Percentiles rank a stretch among this genome's conserved stretches.
Conservation (phyloP, 2,113 vertebrate species). For the Astatoreochromis straeleni region DNA sequence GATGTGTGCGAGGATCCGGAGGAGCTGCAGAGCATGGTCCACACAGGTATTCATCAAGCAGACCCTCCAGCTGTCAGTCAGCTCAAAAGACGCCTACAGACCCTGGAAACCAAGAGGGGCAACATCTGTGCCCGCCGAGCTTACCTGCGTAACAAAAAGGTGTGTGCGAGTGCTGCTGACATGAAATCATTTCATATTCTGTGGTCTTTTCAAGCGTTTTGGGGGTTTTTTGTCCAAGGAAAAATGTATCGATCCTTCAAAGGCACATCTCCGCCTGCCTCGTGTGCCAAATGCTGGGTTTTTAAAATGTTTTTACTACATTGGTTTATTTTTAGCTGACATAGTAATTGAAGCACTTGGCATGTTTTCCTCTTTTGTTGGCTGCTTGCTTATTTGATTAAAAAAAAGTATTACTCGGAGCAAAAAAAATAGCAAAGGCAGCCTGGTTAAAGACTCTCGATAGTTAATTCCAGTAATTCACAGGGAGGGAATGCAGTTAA, state of each 20-base stretch:
- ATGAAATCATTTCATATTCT: neutral
- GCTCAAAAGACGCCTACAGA: constrained; percentile 74
- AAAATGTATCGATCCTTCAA: neutral
- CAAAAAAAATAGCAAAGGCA: neutral
- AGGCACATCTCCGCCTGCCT: neutral
- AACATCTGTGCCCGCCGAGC: constrained; percentile 82
- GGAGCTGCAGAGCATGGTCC: constrained; percentile 76
- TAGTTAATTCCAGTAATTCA: neutral
- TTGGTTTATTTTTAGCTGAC: neutral
- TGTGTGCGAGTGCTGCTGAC: constrained; percentile 14
- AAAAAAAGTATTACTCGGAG: neutral
- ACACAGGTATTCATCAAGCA: constrained; percentile 27
- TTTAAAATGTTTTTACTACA: neutral
- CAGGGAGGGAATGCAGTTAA: neutral
- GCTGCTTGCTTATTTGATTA: neutral
- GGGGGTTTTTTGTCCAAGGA: fast-evolving
- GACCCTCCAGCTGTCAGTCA: constrained; percentile 42
- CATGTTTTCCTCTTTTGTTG: neutral
- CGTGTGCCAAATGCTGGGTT: neutral
- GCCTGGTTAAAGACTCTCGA: neutral
- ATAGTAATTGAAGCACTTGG: neutral
- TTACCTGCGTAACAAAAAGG: constrained; percentile 88
- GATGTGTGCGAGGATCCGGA: constrained; percentile 88
- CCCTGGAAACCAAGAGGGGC: constrained; percentile 83
- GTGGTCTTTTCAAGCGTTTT: neutral